Base-by-base conservation (phyloP, 2,888 invertebrate species). In the Laothoe populi region DNA sequence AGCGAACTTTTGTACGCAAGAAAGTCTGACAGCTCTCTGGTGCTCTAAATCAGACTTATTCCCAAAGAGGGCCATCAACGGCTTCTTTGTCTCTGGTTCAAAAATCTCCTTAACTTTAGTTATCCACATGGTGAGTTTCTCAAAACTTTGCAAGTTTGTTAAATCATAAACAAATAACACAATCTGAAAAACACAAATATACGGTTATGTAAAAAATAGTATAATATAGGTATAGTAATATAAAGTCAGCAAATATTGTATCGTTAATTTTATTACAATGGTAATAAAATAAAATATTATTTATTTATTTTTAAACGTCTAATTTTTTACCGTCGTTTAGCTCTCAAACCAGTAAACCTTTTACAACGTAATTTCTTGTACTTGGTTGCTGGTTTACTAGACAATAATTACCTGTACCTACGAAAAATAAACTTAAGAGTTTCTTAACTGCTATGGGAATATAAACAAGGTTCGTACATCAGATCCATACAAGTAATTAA, bases 111-210 rank as follows among this genome's bases (percentile, higher is more conserved):
- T 90, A 0, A 95, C 91, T 64, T 88, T 88, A 0, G 88, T 83
- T 66, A 96, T 90, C 98, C 98, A 98, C 60, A 94, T 93, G 44
- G 93, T 90, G 19, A 97, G 87, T 75, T 95, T 95, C 63, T 97
- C 96, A 83, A 98, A 98, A 82, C 97, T 97, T 70, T 95, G 93
- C 57, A 94, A 91, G 81, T 96, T 97, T 35, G 97, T 97, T 61
- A 98, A 95, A 81, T 98, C 98, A 81, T 97, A 98, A 0, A 97
- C 96, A 68, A 98, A 90, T 60, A 98, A 82, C 60, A 97, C 94
- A 60, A 96, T 94, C 97, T 96, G 83, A 71, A 94, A 61, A 60
- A 88, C 46, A 66, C 62, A 11, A 1, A n/a, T 23, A 46, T 42
- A 1, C 19, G n/a, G 8, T 19, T 19, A 35, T 8, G 4, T 11